These are phyloP conservation scores for Motacilla alba DNA, from an alignment of 2,113 vertebrate genomes.

Conservation along the genomic window DNA sequence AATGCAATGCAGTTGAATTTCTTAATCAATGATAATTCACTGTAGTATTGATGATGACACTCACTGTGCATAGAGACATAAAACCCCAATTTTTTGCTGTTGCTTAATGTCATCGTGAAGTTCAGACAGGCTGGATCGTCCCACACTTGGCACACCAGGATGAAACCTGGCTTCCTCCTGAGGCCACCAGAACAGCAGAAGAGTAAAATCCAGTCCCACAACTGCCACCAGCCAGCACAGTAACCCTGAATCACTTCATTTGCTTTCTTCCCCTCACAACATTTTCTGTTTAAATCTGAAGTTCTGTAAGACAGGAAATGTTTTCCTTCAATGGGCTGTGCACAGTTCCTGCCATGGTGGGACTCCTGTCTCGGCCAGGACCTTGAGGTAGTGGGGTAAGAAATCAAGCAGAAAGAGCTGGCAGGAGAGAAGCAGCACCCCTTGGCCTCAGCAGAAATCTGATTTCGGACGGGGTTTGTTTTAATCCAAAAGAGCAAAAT, in stretches of 20 bases:
- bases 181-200: neutral
- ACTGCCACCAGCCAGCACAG: neutral
- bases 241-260: neutral
- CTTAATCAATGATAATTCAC: neutral
- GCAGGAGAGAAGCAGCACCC: neutral
- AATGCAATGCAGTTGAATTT: neutral
- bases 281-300: neutral
- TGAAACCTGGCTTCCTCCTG: neutral
- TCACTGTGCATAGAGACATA: neutral
- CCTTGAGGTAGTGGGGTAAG: neutral
- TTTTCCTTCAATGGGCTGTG: neutral
- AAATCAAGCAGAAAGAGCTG: neutral
- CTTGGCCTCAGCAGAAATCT: neutral
- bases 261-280: neutral
- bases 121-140: neutral
- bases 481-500: neutral
- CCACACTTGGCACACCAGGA: neutral
- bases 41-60: neutral
- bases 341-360: accelerated
- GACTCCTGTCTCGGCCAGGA: neutral
- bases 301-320: neutral
- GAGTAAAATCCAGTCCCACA: neutral
- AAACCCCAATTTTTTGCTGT: neutral
- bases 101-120: neutral
- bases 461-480: neutral